Evolutionary conservation across 2,113 vertebrate species (phyloP), one percentile per base, ranked within the genome.

Genomic region (Prionailurus bengalensis): DNA sequence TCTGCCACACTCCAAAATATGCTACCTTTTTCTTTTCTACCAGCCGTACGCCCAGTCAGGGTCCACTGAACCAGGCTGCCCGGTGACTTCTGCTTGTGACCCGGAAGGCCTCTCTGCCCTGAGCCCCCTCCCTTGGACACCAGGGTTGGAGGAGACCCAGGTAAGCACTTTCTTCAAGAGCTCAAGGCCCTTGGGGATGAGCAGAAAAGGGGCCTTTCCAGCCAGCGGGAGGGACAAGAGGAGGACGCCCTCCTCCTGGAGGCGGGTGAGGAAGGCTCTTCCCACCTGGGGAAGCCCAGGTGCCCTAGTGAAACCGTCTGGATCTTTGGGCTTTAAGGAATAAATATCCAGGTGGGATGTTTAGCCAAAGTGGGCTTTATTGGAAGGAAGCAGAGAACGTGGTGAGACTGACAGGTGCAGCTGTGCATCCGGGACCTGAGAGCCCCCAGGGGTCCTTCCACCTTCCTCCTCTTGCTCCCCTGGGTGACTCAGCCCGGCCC

Each of bases 31-130:
- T 0, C 65, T 11, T 27, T 16, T 0, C 55, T 42, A 1, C 23
- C 33, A 2, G 55, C 68, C 15, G 23, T 15, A 4, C 0, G 12
- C 9, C 29, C n/a, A 0, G 1, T 13, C 39, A 31, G 45, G 1
- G 3, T 13, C 6, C 45, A 8, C 36, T 4, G 85, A 39, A 5
- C 45, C 12, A 23, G 0, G 16, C 16, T 6, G 16, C 12, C 85
- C 36, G 4, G 61, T 6, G 45, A n/a, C 14, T 6, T 83, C 23
- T 36, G 33, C 33, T 33, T 3, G 0, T n/a, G 19, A 33, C 29
- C 73, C 9, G 33, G 63, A 81, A 45, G 58, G 4, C 11, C 61
- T 45, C 36, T 36, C 27, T 55, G 58, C 65, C 73, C 55, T 15
- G 51, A 13, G 25, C 12, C 25, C 25, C 66, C 2, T 6, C 9